phyloP scores from a whole-genome alignment of 2,888 invertebrate genomes.

The Limnephilus rhombicus region DNA sequence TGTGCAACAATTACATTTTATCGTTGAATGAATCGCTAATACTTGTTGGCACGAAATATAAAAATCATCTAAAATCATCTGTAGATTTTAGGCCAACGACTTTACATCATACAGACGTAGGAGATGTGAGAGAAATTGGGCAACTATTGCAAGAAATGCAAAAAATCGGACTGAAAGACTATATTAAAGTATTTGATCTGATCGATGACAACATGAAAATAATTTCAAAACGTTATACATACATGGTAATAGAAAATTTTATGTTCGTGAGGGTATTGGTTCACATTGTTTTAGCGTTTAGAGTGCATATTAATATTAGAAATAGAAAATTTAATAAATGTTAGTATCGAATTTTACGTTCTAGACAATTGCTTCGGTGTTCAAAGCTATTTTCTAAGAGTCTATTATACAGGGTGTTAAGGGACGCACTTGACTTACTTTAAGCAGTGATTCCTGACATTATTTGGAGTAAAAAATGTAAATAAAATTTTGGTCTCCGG shows the following conservation, averaged over 20 bases:
- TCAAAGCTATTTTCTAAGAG: background rate
- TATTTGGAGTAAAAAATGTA: no score
- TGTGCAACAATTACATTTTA: slow-evolving; percentile 5
- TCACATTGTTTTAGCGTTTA: no score
- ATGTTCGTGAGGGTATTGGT: background rate
- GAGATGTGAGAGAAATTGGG: background rate
- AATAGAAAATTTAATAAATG: background rate
- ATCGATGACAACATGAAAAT: background rate
- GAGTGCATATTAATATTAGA: background rate
- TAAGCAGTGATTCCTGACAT: no score
- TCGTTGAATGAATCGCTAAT: background rate
- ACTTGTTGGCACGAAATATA: background rate
- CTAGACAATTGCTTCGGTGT: background rate
- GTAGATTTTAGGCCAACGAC: background rate
- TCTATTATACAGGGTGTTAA: no score
- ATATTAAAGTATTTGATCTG: background rate
- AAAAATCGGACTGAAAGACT: background rate
- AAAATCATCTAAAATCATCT: background rate
- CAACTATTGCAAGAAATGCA: background rate
- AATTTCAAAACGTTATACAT: background rate
- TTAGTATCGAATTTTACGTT: background rate
- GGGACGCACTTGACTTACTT: no score
- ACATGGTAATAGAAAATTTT: background rate
- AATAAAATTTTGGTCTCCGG: no score
- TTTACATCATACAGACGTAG: background rate